Evolutionary conservation across 2,888 invertebrate species (phyloP), one percentile per base, ranked within the genome.

Genomic region (Suillia variegata): DNA sequence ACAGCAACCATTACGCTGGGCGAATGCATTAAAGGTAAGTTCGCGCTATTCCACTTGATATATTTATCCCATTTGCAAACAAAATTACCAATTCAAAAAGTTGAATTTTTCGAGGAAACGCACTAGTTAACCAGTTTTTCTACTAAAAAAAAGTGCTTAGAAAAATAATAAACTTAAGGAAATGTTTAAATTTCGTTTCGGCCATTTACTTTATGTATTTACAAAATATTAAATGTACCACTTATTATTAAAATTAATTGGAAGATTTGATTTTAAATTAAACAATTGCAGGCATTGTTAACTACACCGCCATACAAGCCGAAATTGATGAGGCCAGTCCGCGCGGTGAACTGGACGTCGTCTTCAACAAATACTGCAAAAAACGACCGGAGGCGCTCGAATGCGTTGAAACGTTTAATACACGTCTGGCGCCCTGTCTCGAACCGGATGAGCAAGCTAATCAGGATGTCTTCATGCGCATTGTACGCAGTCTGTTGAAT

Each of bases 361-460:
- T 91, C 0, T 90, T 91, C 69, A 87, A 87, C 70, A 89, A 88
- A 77, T 92, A 93, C 76, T 93, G 90, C 75, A 84, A 83, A 18
- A 89, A 88, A 56, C 76, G 80, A 6, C 67, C 76, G 2, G 67
- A 71, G n/a, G 79, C 77, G 1, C 22, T 80, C 0, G 61, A 68
- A 0, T 93, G 93, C 69, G 82, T 91, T 55, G 84, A 84, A 58
- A 83, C 82, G 10, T 85, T 89, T 53, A 84, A 86, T 0, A 70
- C 78, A 0, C 84, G 85, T 2, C 70, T 89, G 1, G 85, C 87
- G 67, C 85, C 86, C 0, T 93, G 93, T 70, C 81, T 93, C 59
- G 84, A 86, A 0, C 74, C 80, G 0, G 82, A 85, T 0, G 92
- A 93, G 72, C 85, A 84, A 52, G 84, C 85, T 1, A 87, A 86